Conservation (phyloP, 1,140 invertebrate genomes). For the Centruroides sculpturatus region DNA sequence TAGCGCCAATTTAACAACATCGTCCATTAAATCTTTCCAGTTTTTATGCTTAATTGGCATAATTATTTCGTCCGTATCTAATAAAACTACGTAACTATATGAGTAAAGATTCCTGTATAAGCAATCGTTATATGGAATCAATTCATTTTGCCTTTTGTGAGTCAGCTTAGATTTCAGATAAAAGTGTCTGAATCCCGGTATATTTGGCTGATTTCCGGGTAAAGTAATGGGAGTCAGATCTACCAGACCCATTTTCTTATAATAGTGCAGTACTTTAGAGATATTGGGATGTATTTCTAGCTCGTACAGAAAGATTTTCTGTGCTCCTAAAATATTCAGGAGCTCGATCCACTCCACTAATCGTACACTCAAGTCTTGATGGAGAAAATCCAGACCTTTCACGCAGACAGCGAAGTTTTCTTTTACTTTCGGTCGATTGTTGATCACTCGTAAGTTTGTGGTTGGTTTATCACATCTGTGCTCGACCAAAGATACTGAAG, state of each 20-base stretch:
- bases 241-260: constrained; percentile 54
- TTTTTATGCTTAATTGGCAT: constrained; percentile 62
- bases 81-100: constrained; percentile 74
- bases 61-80: constrained; percentile 90
- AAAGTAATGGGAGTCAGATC: constrained; percentile 73
- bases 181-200: constrained; percentile 70
- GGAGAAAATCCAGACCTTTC: constrained; percentile 79
- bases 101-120: constrained; percentile 82
- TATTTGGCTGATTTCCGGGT: constrained; percentile 79
- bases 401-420: constrained; percentile 86
- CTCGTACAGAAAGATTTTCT: constrained; percentile 86
- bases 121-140: constrained; percentile 95
- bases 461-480: constrained; percentile 66
- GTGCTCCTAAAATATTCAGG: constrained; percentile 66
- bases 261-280: constrained; percentile 69
- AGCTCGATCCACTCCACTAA: constrained; percentile 92
- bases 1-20: constrained; percentile 39
- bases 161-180: constrained; percentile 75
- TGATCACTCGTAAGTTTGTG: constrained; percentile 74
- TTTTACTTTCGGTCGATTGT: constrained; percentile 45
- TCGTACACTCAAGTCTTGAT: constrained; percentile 75
- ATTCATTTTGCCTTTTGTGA: constrained; percentile 83
- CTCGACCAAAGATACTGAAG: constrained; percentile 73
- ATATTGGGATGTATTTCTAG: constrained; percentile 82
- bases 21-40: constrained; percentile 66